phyloP scores from a whole-genome alignment of 2,888 invertebrate genomes.

The Adelphocoris suturalis region DNA sequence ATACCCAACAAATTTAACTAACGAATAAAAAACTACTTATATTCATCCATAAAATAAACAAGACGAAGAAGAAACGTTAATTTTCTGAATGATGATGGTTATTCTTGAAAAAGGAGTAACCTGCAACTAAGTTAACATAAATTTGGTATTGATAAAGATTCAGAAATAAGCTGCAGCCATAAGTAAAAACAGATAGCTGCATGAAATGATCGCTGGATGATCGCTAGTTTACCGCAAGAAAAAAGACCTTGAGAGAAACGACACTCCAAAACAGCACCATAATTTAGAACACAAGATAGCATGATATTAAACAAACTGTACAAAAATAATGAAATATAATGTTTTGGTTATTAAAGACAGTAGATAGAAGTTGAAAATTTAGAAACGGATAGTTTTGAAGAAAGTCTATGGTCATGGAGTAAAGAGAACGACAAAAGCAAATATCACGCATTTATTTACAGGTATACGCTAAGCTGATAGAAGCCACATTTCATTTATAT shows the following conservation, averaged over 20 bases:
- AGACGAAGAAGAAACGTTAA: too few relatives aligned
- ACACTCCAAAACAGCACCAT: too few relatives aligned
- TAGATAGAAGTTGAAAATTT: background rate
- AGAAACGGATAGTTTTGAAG: conserved; percentile 1
- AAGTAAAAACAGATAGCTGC: background rate
- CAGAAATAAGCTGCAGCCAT: background rate
- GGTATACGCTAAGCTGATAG: too few relatives aligned
- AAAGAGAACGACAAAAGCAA: background rate
- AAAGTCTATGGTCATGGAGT: background rate
- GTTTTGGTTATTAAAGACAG: background rate
- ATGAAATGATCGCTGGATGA: background rate
- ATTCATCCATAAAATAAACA: too few relatives aligned
- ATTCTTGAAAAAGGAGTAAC: too few relatives aligned
- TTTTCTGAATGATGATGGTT: too few relatives aligned
- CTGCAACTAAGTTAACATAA: too few relatives aligned
- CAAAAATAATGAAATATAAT: background rate
- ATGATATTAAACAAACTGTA: background rate
- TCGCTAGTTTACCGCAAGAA: background rate
- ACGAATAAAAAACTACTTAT: too few relatives aligned
- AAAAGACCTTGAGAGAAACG: background rate
- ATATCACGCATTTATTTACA: conserved; percentile 4
- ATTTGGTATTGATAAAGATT: too few relatives aligned
- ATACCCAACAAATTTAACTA: too few relatives aligned
- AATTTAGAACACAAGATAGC: too few relatives aligned
- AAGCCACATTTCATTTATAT: too few relatives aligned